Evolutionary conservation across 2,888 invertebrate genomes (phyloP), one percentile per base, ranked within the genome.

Genomic region (Eumacrocentrus americanus): DNA sequence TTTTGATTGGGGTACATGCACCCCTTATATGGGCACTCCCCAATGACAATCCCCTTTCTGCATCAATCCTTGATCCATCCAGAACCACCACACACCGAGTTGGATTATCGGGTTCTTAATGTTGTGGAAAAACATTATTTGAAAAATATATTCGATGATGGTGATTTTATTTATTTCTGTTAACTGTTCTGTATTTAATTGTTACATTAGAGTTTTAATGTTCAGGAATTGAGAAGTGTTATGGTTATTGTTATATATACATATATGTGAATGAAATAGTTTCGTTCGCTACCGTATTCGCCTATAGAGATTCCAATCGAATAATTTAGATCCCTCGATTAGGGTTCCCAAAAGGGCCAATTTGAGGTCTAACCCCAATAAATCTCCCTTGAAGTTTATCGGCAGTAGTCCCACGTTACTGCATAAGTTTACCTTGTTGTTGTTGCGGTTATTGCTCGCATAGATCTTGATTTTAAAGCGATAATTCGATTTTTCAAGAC

Each of bases 11-110:
- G 35, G 29, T 9, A 29, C 29, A 29, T 29, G 20, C 20, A 22
- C 37, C 47, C 55, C 54, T 52, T 37, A 29, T 46, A 7, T 18
- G 11, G 29, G 20, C n/a, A 29, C 16, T 35, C 25, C 18, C 44
- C 11, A 56, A 47, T 38, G 48, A 40, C 48, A 48, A 51, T 51
- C 23, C 56, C 56, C 38, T 47, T 37, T 16, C 23, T 38, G 6
- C 23, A 25, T 48, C 40, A 37, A 52, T 23, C 40, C 38, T 9
- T 42, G 42, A 42, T 40, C n/a, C 52, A 40, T n/a, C 29, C 29
- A 9, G 5, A 6, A 29, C 29, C 29, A 9, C 29, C 9, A 29
- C 4, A 29, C n/a, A n/a, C n/a, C n/a, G n/a, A n/a, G n/a, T n/a
- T n/a, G n/a, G n/a, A n/a, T n/a, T n/a, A n/a, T n/a, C n/a, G n/a